Evolutionary conservation across 2,888 invertebrate genomes (phyloP).

Genomic region (Phengaris arion): DNA sequence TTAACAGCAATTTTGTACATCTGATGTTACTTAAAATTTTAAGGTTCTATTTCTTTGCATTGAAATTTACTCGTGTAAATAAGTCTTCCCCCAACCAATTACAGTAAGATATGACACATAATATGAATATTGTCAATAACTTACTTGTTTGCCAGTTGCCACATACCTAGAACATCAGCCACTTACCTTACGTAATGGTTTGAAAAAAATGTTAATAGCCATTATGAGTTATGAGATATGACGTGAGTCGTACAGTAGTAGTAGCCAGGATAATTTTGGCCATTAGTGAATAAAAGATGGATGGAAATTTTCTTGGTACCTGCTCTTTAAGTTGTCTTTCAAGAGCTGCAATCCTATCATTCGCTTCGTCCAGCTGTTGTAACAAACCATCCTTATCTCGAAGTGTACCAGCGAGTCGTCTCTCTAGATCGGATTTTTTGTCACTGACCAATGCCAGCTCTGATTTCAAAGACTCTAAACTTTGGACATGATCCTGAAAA

Average conservation of each 20-base stretch:
- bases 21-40: background rate
- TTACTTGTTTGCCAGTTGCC: background rate
- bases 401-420: conserved; percentile 85
- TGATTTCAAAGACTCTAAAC: conserved; percentile 91
- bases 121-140: conserved; percentile 12
- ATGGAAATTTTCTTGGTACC: conserved; percentile 62
- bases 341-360: conserved; percentile 90
- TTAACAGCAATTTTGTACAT: background rate
- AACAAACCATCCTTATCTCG: conserved; percentile 90
- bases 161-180: conserved; percentile 14
- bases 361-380: conserved; percentile 92
- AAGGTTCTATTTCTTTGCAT: background rate
- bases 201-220: background rate
- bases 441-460: conserved; percentile 91
- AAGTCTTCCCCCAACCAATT: background rate
- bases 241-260: background rate
- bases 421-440: conserved; percentile 91
- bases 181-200: conserved; percentile 1
- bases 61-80: background rate
- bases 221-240: background rate
- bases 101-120: conserved; percentile 20
- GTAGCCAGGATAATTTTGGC: too few species aligned
- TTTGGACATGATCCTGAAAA: conserved; percentile 89
- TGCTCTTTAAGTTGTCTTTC: conserved; percentile 91
- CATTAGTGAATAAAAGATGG: too few species aligned